Evolutionary conservation across 2,888 invertebrate species (phyloP), one percentile per base, ranked within the genome.

Genomic region (Julus scanicus): DNA sequence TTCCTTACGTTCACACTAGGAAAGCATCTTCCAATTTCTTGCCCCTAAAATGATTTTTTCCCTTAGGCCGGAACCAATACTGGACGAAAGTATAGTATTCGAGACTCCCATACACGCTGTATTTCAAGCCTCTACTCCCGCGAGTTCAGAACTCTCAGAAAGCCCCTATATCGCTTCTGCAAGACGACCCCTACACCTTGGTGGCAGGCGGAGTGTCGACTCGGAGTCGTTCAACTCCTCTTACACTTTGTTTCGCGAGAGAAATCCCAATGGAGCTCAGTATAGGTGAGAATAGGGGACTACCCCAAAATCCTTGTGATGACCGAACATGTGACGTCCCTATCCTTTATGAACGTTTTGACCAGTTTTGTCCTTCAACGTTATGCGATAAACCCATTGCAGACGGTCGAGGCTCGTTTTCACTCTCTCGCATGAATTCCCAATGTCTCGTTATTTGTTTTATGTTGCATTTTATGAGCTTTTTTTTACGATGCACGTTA

Each of bases 201-300:
- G 57, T 63, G n/a, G 57, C n/a, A n/a, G n/a, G n/a, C 57, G 57
- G 57, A 63, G 57, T 63, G n/a, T 17, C 57, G 57, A 63, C n/a
- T 63, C 57, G 57, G 57, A 63, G n/a, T 63, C 57, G 57, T 63
- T 63, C n/a, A 63, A 17, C 57, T 63, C 57, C 57, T n/a, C 57
- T 63, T 63, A 63, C 6, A n/a, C n/a, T 2, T n/a, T 17, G 3
- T 63, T 63, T 63, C 57, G 57, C n/a, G 57, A 63, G 57, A 15
- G n/a, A 2, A 63, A 63, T 63, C 57, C 57, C 57, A 63, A 63
- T n/a, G 57, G 57, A 63, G 57, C n/a, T 63, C 57, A 63, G 57
- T 63, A 63, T 63, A 63, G 57, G 57, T 63, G 57, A 63, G 57
- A 63, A 63, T 63, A 63, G 57, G 57, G 57, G 57, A 63, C 57